phyloP scores from a whole-genome alignment of 1,140 invertebrate genomes.

The Xylocopa sonorina region DNA sequence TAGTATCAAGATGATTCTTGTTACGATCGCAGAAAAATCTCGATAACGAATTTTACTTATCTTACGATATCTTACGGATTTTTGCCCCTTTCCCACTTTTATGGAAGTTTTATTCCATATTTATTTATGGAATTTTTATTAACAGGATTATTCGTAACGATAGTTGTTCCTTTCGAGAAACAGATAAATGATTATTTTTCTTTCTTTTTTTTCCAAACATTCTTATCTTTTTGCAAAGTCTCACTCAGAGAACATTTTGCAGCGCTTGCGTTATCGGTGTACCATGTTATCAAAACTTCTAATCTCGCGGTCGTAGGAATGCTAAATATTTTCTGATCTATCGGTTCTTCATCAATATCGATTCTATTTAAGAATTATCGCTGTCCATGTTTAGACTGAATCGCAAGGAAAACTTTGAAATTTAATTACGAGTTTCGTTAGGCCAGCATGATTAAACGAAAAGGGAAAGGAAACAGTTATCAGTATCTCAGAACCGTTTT shows the following conservation, averaged over 20 bases:
- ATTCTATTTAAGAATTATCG: not conserved
- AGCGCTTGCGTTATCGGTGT: not conserved
- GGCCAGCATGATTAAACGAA: not conserved
- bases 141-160: not conserved
- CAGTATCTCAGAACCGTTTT: too few relatives aligned
- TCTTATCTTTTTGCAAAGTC: slow-evolving; percentile 6
- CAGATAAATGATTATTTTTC: slow-evolving; percentile 4
- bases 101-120: not conserved
- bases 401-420: not conserved
- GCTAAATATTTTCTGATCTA: slow-evolving; percentile 29
- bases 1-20: not conserved
- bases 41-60: not conserved
- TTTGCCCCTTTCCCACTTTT: not conserved
- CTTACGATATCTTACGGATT: not conserved
- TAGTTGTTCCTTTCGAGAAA: not conserved
- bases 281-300: slow-evolving; percentile 21
- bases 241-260: slow-evolving; percentile 12
- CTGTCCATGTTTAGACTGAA: not conserved
- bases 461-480: too few relatives aligned
- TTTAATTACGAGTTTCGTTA: not conserved
- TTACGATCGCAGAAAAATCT: not conserved
- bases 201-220: slow-evolving; percentile 17
- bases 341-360: slow-evolving; percentile 1
- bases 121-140: not conserved
- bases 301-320: slow-evolving; percentile 15